Percentiles rank a stretch among this genome's conserved stretches.
phyloP scores from a whole-genome alignment of 2,888 invertebrate genomes.

The Apamea sordens region DNA sequence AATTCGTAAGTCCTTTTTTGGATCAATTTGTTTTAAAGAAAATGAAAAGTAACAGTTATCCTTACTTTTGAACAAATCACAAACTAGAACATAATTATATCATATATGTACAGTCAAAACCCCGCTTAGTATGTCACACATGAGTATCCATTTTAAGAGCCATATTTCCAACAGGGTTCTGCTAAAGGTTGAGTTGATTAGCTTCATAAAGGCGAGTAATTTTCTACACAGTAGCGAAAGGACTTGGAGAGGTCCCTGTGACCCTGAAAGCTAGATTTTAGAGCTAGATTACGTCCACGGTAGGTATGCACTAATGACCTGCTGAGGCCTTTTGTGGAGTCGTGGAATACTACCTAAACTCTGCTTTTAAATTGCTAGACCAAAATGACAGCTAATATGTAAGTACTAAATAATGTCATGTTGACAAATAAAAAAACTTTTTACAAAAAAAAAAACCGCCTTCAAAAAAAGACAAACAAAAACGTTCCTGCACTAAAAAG shows the following conservation, averaged over 20 bases:
- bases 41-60: too few relatives aligned
- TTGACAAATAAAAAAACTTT: too few relatives aligned
- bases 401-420: too few relatives aligned
- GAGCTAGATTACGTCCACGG: neutral
- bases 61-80: too few relatives aligned
- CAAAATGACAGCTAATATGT: neutral
- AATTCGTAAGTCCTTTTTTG: too few relatives aligned
- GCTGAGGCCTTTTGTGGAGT: neutral
- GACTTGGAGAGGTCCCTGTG: neutral
- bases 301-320: neutral
- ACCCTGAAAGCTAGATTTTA: conserved; percentile 19
- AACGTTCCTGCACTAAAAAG: too few relatives aligned
- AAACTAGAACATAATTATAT: neutral
- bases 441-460: too few relatives aligned
- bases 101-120: neutral
- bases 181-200: conserved; percentile 41
- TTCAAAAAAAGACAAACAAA: too few relatives aligned
- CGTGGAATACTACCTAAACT: neutral
- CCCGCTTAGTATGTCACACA: neutral
- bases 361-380: too few relatives aligned
- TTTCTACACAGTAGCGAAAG: conserved; percentile 14
- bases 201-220: conserved; percentile 31
- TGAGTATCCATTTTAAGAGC: conserved; percentile 17
- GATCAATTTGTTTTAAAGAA: too few relatives aligned
- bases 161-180: conserved; percentile 8